Conservation (phyloP, 2,888 invertebrate species). For the Geotrupes spiniger region DNA sequence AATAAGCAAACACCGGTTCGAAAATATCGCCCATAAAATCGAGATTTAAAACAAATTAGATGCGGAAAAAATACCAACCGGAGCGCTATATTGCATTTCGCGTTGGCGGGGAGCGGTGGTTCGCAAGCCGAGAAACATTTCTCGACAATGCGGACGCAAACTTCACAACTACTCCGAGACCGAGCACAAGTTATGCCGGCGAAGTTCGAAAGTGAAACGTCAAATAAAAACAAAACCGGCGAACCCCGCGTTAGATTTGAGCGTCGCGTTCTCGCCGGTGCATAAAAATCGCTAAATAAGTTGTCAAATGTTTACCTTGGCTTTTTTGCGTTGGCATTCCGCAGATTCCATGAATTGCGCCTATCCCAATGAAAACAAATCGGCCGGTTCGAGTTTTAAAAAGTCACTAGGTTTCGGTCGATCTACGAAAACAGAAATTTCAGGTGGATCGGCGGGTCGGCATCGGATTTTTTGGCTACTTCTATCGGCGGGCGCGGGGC, state of each 20-base stretch:
- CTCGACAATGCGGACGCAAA: slow-evolving; percentile 7
- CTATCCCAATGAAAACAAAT: slow-evolving; percentile 17
- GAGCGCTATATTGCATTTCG: neutral
- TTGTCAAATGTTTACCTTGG: slow-evolving; percentile 32
- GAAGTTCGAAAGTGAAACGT: slow-evolving; percentile 5
- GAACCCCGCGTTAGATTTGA: no score
- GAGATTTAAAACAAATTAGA: no score
- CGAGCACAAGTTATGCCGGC: neutral
- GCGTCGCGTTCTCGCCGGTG: no score
- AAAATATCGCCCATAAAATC: no score
- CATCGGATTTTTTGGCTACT: slow-evolving; percentile 22
- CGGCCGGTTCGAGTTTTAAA: slow-evolving; percentile 25
- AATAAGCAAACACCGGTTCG: no score
- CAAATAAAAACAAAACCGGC: neutral
- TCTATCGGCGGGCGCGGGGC: slow-evolving; percentile 21
- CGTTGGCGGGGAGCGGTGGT: slow-evolving; percentile 17
- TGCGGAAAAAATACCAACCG: no score
- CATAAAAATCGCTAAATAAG: slow-evolving; percentile 4
- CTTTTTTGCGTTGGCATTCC: slow-evolving; percentile 32
- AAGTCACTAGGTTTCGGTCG: slow-evolving; percentile 21
- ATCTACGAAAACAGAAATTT: slow-evolving; percentile 24
- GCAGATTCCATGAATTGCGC: slow-evolving; percentile 34
- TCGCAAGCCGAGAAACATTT: slow-evolving; percentile 18
- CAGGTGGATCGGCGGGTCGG: slow-evolving; percentile 9
- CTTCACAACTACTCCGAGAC: slow-evolving; percentile 5